Evolutionary conservation across 2,888 invertebrate species (phyloP), one percentile per base, ranked within the genome.

Genomic region (Rotaria macrura): DNA sequence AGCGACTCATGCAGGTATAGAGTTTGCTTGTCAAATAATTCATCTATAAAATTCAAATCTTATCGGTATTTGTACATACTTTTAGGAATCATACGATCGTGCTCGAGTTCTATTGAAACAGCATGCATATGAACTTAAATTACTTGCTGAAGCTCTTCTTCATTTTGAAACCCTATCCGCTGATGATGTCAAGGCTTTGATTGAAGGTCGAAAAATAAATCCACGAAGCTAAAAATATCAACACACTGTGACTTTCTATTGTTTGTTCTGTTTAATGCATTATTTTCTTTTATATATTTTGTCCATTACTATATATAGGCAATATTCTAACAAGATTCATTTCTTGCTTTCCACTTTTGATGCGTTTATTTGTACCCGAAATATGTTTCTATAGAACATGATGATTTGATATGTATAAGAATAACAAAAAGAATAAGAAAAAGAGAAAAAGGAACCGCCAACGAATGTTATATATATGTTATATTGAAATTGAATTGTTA

Each of bases 81-180:
- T 0, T 12, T 72, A 93, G 92, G 94, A 94, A 89, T 96, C 97
- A 83, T 97, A 97, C 90, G 96, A 97, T 87, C 93, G 99, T 88
- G 98, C 98, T 1, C 96, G 95, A 91, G 91, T 92, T 2, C 95
- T 99, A 87, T 92, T 99, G 83, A 94, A 93, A 89, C 92, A 93
- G 34, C 97, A 98, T 91, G 92, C 94, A 85, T 94, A 94, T 89
- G 98, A 98, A 90, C 96, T 96, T 91, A 94, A 94, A 89, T 93
- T 95, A 25, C 91, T 99, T n/a, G 96, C 98, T 0, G 96, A 97
- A 89, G 97, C 97, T 0, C 92, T 99, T 86, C 92, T 99, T 87
- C 95, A 96, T 92, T 95, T 97, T 90, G 99, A 99, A 92, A 99
- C 98, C 0, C 92, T 99, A 87, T 95, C 96, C 91, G 85, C 65